phyloP scores from a whole-genome alignment of 2,797 vertebrate species.

The Halcyon leucocephala region DNA sequence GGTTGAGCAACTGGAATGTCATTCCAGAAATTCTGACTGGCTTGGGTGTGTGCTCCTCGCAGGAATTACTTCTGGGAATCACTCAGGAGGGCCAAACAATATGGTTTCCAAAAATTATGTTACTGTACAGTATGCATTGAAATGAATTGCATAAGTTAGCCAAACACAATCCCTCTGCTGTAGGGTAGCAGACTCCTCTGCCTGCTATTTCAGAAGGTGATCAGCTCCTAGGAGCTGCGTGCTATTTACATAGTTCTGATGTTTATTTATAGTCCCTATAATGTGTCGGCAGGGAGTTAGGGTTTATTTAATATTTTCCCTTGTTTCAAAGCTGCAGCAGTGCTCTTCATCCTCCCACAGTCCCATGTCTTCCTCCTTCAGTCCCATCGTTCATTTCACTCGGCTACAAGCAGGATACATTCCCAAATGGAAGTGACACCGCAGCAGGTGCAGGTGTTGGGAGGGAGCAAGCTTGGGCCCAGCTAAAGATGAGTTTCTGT shows the following conservation, averaged over 20 bases:
- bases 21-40: constrained; percentile 66
- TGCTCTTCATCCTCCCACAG: background rate
- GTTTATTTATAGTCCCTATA: background rate
- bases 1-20: constrained; percentile 63
- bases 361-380: background rate
- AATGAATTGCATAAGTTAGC: background rate
- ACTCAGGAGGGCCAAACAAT: background rate
- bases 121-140: background rate
- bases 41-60: constrained; percentile 45
- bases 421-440: background rate
- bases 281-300: background rate
- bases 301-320: background rate
- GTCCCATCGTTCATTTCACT: background rate
- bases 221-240: background rate
- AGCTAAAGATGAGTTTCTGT: background rate
- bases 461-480: background rate
- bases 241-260: background rate
- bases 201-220: background rate
- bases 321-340: background rate
- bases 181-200: background rate
- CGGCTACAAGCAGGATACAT: background rate
- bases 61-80: constrained; percentile 62
- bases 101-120: background rate
- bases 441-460: background rate
- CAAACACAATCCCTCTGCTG: background rate